Conservation (phyloP, 2,797 vertebrate genomes). For the Liparis tanakae region DNA sequence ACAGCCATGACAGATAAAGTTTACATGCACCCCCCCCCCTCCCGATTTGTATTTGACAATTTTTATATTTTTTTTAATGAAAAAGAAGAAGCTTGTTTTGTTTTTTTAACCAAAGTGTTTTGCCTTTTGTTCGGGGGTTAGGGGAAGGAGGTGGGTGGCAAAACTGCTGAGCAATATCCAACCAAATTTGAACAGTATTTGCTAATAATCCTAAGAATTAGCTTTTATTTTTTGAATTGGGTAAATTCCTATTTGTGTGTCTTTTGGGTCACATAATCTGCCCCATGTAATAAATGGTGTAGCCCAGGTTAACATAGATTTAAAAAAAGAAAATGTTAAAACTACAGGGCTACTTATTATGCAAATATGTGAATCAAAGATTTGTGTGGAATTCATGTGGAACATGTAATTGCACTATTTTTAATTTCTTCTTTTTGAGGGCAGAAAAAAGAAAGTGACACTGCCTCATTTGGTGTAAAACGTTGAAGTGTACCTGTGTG, state of each 20-base stretch:
- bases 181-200: conserved; percentile 73
- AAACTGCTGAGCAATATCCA: conserved; percentile 75
- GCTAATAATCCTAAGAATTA: conserved; percentile 71
- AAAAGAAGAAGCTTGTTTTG: background rate
- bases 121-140: conserved; percentile 47
- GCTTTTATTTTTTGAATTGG: conserved; percentile 48
- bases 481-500: conserved; percentile 83
- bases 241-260: conserved; percentile 43
- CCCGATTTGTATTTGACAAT: conserved; percentile 16
- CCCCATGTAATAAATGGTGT: conserved; percentile 45
- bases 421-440: conserved; percentile 63
- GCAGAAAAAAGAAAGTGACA: conserved; percentile 78
- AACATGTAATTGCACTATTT: conserved; percentile 83
- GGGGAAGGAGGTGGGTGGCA: conserved; percentile 41
- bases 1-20: conserved; percentile 69
- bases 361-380: conserved; percentile 81
- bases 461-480: conserved; percentile 79
- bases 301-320: conserved; percentile 67
- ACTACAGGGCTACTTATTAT: conserved; percentile 78
- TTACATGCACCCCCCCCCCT: conserved; percentile 66
- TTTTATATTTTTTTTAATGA: background rate
- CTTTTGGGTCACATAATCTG: conserved; percentile 35
- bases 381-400: conserved; percentile 80
- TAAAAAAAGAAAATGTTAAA: conserved; percentile 60
- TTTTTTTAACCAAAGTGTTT: conserved; percentile 70